Evolutionary conservation across 2,888 invertebrate species (phyloP), one percentile per base, ranked within the genome.

Genomic region (Willowsia nigromaculata): DNA sequence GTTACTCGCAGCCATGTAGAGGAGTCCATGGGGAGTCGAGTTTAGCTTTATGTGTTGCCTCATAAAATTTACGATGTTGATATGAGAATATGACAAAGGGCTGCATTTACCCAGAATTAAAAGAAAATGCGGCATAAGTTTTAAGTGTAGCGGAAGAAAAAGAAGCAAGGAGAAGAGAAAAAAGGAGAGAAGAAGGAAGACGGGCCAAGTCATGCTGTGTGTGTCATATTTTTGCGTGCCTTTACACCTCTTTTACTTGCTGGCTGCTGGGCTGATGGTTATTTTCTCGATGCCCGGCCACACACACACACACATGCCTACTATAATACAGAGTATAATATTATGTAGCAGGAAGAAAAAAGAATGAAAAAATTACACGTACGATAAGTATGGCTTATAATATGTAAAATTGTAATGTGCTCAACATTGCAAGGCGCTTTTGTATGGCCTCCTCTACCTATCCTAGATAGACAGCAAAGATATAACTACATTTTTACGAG

Each of bases 31-130:
- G 86, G 86, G 86, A 87, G 86, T 87, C 81, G 68, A 81, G 87
- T 87, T 87, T 71, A 81, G 86, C 80, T 81, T 87, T 88, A 82
- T 88, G 74, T 82, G 82, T 88, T 82, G 81, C 82, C 88, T 88
- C 88, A 88, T 88, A 88, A 88, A 88, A 88, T 88, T 88, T 88
- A 88, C 82, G 88, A 88, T 88, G 88, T 76, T 88, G 88, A 88
- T 88, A 88, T 88, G 88, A 88, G 88, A 88, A 82, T 88, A 88
- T 88, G 88, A 88, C 88, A 88, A 88, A 88, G 88, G 76, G 82
- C 74, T 74, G 82, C 82, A 71, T 68, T 86, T 65, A 50, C 87
- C 50, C 81, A 18, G 82, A 88, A 82, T 88, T 88, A 82, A 82
- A 81, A 88, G 82, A 88, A 88, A 86, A 68, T 81, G 85, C 81